Percentiles rank a stretch among this genome's conserved stretches.
phyloP scores from a whole-genome alignment of 2,113 vertebrate species.

The Orycteropus afer region DNA sequence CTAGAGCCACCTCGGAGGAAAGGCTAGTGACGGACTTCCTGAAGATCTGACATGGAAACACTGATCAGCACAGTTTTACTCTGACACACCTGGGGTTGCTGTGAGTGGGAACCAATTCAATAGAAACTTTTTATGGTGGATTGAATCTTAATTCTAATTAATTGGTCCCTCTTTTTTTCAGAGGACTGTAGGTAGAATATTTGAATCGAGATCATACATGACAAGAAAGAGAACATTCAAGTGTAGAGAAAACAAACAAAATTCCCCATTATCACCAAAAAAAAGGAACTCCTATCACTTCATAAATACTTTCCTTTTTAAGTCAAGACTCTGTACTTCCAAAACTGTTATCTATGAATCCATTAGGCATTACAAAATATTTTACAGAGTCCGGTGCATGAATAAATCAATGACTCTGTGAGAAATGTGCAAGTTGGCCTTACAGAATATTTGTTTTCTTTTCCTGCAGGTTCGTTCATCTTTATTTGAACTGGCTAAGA shows the following conservation, averaged over 20 bases:
- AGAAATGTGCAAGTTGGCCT: not conserved
- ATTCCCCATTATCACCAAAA: not conserved
- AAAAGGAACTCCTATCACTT: not conserved
- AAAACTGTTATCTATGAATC: not conserved
- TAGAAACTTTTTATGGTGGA: not conserved
- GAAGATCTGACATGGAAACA: not conserved
- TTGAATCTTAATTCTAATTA: not conserved
- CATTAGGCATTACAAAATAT: not conserved
- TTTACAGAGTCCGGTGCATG: not conserved
- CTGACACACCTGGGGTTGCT: not conserved
- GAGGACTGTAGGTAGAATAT: not conserved
- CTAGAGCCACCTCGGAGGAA: not conserved
- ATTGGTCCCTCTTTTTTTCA: not conserved
- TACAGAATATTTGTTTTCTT: constrained; percentile 37
- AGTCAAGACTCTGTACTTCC: not conserved
- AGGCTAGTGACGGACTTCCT: not conserved
- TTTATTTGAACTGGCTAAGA: constrained; percentile 87
- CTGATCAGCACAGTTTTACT: not conserved
- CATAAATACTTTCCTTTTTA: not conserved
- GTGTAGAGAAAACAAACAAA: not conserved
- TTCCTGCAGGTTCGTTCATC: constrained; percentile 88
- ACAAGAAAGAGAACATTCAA: not conserved
- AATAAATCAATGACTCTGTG: accelerated
- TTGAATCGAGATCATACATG: not conserved
- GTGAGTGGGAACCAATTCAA: not conserved